Base-by-base conservation (phyloP, 2,113 vertebrate genomes). In the Seriola aureovittata region DNA sequence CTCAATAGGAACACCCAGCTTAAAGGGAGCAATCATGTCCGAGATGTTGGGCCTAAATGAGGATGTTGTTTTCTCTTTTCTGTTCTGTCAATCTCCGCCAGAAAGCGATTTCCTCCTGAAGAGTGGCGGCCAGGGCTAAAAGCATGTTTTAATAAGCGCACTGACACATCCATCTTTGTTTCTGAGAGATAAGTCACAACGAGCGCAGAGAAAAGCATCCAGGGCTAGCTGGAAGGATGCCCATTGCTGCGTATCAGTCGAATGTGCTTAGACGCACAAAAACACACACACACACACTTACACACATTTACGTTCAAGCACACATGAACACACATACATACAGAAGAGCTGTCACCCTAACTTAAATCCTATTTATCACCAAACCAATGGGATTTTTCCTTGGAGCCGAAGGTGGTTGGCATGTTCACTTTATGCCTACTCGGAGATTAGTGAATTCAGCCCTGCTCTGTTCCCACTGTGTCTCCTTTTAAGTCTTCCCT, bases 81-180 rank as follows among this genome's bases (percentile, higher is more conserved):
- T 90, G 82, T 87, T 92, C 92, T 94, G 94, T 95, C 94, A 94
- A 95, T 96, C 94, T 94, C 85, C 42, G 81, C 86, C 92, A 87
- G 91, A 94, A 95, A 94, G 88, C 90, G 92, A 94, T 95, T 94
- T 92, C 88, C 93, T 94, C 91, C 90, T 88, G 88, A 89, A 92
- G 92, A 92, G 85, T 86, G 88, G 89, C 91, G 91, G 90, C 88
- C 88, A 77, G 82, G 92, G 91, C 92, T 95, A 91, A 93, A 94
- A 94, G 91, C 93, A 84, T 91, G 92, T 94, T 94, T 94, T 94
- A 95, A 95, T 95, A 96, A 95, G 93, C 92, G 58, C 90, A 62
- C 89, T 94, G 93, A 94, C 94, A 90, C 93, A 93, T 94, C 93
- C 94, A 92, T 94, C 93, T 94, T 95, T 95, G 95, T 95, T 95